Conservation (phyloP, 2,888 invertebrate genomes). For the Autographa pulchrina region DNA sequence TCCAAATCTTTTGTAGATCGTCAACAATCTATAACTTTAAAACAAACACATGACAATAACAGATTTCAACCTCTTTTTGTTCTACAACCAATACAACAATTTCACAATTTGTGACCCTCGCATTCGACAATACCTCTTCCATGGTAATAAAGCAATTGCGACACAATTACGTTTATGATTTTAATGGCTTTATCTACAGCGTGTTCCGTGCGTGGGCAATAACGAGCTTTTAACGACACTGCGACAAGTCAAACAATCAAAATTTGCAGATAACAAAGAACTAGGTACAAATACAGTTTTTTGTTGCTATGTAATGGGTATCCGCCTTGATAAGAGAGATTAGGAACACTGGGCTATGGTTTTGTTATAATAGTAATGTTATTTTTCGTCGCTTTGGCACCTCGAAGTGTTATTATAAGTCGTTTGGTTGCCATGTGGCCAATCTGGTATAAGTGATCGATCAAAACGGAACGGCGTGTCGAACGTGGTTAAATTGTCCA, state of each 20-base stretch:
- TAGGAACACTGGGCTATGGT: not conserved
- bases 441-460: no score
- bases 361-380: not conserved
- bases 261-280: constrained; percentile 1
- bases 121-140: not conserved
- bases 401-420: no score
- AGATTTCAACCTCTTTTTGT: not conserved
- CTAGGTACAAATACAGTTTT: not conserved
- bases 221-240: constrained; percentile 2
- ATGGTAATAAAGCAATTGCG: not conserved
- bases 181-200: constrained; percentile 1
- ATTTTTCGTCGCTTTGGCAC: no score
- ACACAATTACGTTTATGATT: constrained; percentile 4
- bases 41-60: no score
- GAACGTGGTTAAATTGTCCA: no score
- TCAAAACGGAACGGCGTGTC: no score
- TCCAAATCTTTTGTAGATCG: no score
- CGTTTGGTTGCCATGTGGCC: no score
- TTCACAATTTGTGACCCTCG: not conserved
- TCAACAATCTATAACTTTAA: no score
- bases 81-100: not conserved
- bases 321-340: not conserved
- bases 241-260: constrained; percentile 4
- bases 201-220: not conserved
- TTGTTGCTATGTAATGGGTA: not conserved